Evolutionary conservation across 2,797 vertebrate species (phyloP), one percentile per base, ranked within the genome.

Genomic region (Novumbra hubbsi): DNA sequence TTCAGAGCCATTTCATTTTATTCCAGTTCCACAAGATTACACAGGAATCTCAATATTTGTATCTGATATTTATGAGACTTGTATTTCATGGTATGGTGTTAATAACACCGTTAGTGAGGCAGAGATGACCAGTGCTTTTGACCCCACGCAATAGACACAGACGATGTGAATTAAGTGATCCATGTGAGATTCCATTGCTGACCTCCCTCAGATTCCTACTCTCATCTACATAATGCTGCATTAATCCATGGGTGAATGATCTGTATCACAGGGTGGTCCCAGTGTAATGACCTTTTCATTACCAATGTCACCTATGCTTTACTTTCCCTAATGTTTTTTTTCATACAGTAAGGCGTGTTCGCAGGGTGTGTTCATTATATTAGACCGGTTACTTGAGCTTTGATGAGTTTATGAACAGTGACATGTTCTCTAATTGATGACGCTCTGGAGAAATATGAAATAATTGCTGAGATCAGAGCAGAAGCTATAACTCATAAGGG

Each of bases 331-430:
- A n/a, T n/a, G 63, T 60, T 68, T 63, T 60, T 85, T 75, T 78
- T 88, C 83, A 88, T 86, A 84, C 81, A 82, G 69, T 0, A 32
- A 1, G 77, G 34, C 8, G 86, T 85, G 81, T 81, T 88, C 82
- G 85, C 75, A 78, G 77, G 83, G 84, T 85, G 79, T 86, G 89
- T 91, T 89, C 85, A 91, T 90, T 87, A 89, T 86, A 80, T 85
- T 49, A 41, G 86, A 86, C 88, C 83, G 86, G 84, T 84, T 85
- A 68, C 0, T 55, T 32, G 77, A 34, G 77, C n/a, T n/a, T n/a
- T n/a, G n/a, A n/a, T n/a, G n/a, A n/a, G n/a, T n/a, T n/a, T n/a
- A n/a, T n/a, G n/a, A n/a, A n/a, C n/a, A n/a, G n/a, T n/a, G n/a
- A n/a, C n/a, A n/a, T n/a, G n/a, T n/a, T n/a, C n/a, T n/a, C n/a